Evolutionary conservation across 2,113 vertebrate species (phyloP).

Genomic region (Rhynchomys soricoides): DNA sequence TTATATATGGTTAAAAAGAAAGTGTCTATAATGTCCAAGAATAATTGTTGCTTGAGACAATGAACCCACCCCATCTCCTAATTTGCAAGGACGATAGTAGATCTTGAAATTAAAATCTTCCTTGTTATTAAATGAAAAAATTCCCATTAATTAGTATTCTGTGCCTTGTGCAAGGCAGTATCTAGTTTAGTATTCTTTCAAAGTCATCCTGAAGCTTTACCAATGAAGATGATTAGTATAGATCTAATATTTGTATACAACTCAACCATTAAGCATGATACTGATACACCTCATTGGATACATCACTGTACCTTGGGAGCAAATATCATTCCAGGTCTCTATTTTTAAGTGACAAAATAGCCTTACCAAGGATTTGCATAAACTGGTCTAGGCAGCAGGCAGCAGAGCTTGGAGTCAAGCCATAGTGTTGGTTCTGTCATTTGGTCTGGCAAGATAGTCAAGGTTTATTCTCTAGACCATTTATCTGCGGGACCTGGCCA

Average conservation of each 20-base stretch:
- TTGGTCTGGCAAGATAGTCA: neutral
- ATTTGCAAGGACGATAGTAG: neutral
- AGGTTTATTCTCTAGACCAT: slow-evolving; percentile 13
- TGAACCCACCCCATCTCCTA: neutral
- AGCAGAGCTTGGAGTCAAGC: neutral
- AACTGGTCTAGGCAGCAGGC: neutral
- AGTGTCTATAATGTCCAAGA: neutral
- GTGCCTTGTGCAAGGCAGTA: neutral
- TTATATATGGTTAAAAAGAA: neutral
- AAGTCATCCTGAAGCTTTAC: neutral
- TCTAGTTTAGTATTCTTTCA: neutral
- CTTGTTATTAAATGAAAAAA: neutral
- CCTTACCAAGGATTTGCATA: neutral
- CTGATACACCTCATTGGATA: neutral
- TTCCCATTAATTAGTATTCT: neutral
- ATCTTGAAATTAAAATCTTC: neutral
- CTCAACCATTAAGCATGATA: neutral
- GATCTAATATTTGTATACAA: neutral
- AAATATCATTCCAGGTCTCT: neutral
- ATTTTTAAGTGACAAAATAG: neutral
- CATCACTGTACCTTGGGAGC: neutral
- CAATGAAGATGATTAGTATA: neutral
- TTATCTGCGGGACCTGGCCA: neutral
- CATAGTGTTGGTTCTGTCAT: neutral
- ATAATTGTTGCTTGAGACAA: neutral